Evolutionary conservation across 2,888 invertebrate genomes (phyloP), one percentile per base, ranked within the genome.

Genomic region (Cosmopolites sordidus): DNA sequence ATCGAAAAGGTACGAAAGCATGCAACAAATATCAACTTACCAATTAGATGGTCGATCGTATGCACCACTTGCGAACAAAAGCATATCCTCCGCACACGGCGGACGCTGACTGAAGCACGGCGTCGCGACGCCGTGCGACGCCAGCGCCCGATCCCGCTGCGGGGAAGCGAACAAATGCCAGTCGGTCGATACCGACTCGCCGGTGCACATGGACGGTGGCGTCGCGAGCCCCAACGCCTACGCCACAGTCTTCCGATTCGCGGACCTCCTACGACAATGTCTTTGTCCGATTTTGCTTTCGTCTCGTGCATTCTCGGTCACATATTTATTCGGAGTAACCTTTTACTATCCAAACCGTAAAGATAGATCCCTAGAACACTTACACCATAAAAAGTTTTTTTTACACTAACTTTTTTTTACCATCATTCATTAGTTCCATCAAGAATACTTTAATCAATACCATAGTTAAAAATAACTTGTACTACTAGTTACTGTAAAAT

Each of bases 161-260:
- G 73, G 71, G 66, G 70, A 71, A 70, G 71, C 70, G 64, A 59
- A 61, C 67, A 71, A 72, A 69, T 70, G 71, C 63, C 64, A 64
- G 65, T 68, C 69, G 73, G 73, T 73, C 73, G 71, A 73, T 73
- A 73, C 71, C 62, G 64, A 64, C 62, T 67, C 65, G 68, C 69
- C 70, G 68, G 68, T 64, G 57, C 55, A 61, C 60, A 60, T 60
- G 56, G 57, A 60, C 61, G 59, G 60, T 29, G 57, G 53, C 50
- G 57, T 16, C 41, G 9, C 17, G 16, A 11, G 33, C 11, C 54
- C 43, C 43, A 16, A 39, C 53, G 47, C 53, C 53, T 57, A 50
- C 53, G 38, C 51, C 27, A n/a, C 2, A 38, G 12, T 33, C 9
- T 16, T 40, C 16, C 17, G 40, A 40, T 14, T 14, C 40, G 40